Evolutionary conservation across 1,140 invertebrate genomes (phyloP), one percentile per base, ranked within the genome.

Genomic region (Drepana arcuata): DNA sequence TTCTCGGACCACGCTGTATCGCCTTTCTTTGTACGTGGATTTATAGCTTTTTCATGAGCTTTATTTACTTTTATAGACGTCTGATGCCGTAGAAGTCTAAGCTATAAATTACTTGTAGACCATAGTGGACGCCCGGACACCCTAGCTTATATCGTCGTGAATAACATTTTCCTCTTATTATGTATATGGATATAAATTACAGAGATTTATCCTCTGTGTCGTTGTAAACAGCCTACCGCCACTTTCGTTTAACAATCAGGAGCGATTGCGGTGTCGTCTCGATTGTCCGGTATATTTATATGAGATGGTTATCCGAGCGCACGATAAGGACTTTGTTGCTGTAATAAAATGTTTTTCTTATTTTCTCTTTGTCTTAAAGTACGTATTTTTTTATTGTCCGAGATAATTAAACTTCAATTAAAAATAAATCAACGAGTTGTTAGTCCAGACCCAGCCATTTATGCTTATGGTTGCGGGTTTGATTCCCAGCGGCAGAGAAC

Each of bases 1-100:
- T 60, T 54, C 46, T 45, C 32, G 42, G 36, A 27, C 34, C 48
- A 54, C 37, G 41, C 40, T 51, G 49, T 70, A 67, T 58, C 45
- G 53, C 50, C 57, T 57, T 63, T 71, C 68, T 67, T 65, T 69
- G 65, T 69, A 61, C 37, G 39, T 57, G 36, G 60, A 75, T 73
- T 72, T 73, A 77, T 80, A 45, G 63, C 61, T 68, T 60, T 67
- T 77, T 73, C 64, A 71, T 70, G 63, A 69, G 55, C 56, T 77
- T 75, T 80, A 77, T 80, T 77, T 75, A 80, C 64, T 77, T 75
- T 80, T 75, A 77, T 72, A 70, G 69, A 65, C 50, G 60, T 56
- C 52, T 63, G 53, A 70, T 50, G 51, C 43, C 48, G 49, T 66
- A 64, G 42, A 72, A 66, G 71, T 75, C 62, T 71, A 35, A 46